Conservation (phyloP, 92 coral and sea anemone species). For the Actinostola sp. region DNA sequence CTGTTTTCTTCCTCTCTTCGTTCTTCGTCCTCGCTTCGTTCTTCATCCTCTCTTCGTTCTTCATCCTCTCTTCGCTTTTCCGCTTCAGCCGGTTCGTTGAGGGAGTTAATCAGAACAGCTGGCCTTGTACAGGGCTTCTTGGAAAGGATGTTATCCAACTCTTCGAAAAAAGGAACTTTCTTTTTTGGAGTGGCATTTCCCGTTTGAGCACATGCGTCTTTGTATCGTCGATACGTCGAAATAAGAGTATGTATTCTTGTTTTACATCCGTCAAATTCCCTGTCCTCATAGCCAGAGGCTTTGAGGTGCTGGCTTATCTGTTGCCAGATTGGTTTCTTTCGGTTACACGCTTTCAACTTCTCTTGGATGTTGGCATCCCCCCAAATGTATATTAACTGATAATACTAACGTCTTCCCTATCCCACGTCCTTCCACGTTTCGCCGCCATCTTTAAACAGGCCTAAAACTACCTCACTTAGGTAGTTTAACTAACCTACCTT, state of each 20-base stretch:
- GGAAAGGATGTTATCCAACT: slow-evolving; percentile 31
- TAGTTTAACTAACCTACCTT: no score
- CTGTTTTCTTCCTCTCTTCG: neutral
- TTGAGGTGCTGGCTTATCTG: slow-evolving; percentile 35
- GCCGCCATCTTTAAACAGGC: no score
- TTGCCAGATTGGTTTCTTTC: slow-evolving; percentile 60
- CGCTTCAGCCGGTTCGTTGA: neutral
- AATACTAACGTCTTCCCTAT: neutral
- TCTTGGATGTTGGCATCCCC: slow-evolving; percentile 49
- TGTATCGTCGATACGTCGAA: slow-evolving; percentile 36
- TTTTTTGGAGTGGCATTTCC: no score
- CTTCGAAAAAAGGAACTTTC: no score
- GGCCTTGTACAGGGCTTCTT: slow-evolving; percentile 46
- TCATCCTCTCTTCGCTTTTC: no score
- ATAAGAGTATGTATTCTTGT: slow-evolving; percentile 47
- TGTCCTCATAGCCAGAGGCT: slow-evolving; percentile 55
- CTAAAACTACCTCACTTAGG: no score
- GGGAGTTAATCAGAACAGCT: slow-evolving; percentile 23
- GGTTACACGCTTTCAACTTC: slow-evolving; percentile 31
- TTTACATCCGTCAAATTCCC: slow-evolving; percentile 40
- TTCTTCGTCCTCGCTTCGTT: neutral
- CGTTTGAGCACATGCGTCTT: slow-evolving; percentile 43
- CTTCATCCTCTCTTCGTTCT: no score
- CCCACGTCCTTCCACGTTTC: no score
- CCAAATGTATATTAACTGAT: neutral